A percentile compares a stretch with the other conserved stretches of the same genome.
Conservation (phyloP, 2,797 vertebrate genomes). For the Poeciliopsis paucimaculata region DNA sequence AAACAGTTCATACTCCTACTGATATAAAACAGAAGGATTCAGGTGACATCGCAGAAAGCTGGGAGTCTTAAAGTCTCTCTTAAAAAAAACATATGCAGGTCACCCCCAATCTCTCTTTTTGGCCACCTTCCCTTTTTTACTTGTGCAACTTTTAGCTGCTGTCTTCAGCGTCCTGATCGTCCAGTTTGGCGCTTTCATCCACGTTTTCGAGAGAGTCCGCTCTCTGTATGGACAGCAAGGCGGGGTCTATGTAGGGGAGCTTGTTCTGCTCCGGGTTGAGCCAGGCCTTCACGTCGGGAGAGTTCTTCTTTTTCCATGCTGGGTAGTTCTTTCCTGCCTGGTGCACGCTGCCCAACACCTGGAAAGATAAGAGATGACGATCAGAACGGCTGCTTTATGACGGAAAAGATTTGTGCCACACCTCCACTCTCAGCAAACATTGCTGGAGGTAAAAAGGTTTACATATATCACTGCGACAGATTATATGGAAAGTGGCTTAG, state of each 20-base stretch:
- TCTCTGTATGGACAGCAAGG: constrained; percentile 78
- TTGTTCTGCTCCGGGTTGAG: constrained; percentile 79
- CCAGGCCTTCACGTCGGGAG: constrained; percentile 80
- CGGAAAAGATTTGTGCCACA: constrained; percentile 13
- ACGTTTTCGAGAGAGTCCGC: constrained; percentile 82
- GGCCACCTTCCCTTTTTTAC: constrained; percentile 1
- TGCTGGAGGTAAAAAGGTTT: constrained; percentile 10
- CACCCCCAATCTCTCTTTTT: background rate
- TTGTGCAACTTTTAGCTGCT: constrained; percentile 61
- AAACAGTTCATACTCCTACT: constrained; percentile 56
- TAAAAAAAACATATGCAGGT: constrained; percentile 16
- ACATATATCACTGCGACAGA: background rate
- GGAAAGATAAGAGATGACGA: constrained; percentile 30
- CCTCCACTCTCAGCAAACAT: constrained; percentile 43
- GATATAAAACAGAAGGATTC: constrained; percentile 11
- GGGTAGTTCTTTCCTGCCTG: constrained; percentile 80
- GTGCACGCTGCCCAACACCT: constrained; percentile 82
- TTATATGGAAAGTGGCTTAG: background rate
- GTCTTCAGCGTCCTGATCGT: constrained; percentile 70
- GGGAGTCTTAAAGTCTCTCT: constrained; percentile 29
- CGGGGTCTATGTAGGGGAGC: constrained; percentile 76
- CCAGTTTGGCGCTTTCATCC: constrained; percentile 72
- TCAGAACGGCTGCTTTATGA: constrained; percentile 12
- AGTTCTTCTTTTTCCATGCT: constrained; percentile 80
- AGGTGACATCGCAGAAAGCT: constrained; percentile 14